Percentiles rank a stretch among this genome's conserved stretches.
phyloP scores from a whole-genome alignment of 2,888 invertebrate genomes.

The Acronicta psi region DNA sequence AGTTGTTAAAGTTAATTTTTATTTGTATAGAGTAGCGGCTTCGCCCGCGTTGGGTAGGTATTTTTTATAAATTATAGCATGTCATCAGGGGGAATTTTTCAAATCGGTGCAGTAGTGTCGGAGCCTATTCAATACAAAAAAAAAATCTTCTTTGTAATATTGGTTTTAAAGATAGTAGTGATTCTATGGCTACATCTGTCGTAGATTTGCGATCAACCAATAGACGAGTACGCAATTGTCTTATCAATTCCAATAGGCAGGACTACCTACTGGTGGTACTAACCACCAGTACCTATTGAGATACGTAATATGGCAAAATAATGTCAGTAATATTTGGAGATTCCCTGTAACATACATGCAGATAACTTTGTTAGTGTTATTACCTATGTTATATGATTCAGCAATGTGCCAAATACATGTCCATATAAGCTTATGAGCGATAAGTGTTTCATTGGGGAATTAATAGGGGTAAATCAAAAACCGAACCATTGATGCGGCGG shows the following conservation, averaged over 20 bases:
- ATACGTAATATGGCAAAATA: not conserved
- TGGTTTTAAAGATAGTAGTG: not conserved
- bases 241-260: not conserved
- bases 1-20: too few species aligned
- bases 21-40: too few species aligned
- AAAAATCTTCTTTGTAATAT: too few species aligned
- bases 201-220: not conserved
- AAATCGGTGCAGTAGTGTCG: too few species aligned
- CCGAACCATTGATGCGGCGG: too few species aligned
- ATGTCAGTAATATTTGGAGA: not conserved
- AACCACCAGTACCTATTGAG: not conserved
- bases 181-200: not conserved
- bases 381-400: conserved; percentile 9
- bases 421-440: not conserved
- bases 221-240: not conserved
- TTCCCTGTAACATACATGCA: conserved; percentile 4
- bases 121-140: too few species aligned
- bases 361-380: conserved; percentile 33
- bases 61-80: too few species aligned
- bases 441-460: not conserved
- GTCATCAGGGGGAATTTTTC: too few species aligned
- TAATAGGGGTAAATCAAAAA: too few species aligned
- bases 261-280: too few species aligned
- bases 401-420: not conserved
- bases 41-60: too few species aligned